Conservation (phyloP, 2,797 vertebrate species). For the Parauchenoglanis ngamensis region DNA sequence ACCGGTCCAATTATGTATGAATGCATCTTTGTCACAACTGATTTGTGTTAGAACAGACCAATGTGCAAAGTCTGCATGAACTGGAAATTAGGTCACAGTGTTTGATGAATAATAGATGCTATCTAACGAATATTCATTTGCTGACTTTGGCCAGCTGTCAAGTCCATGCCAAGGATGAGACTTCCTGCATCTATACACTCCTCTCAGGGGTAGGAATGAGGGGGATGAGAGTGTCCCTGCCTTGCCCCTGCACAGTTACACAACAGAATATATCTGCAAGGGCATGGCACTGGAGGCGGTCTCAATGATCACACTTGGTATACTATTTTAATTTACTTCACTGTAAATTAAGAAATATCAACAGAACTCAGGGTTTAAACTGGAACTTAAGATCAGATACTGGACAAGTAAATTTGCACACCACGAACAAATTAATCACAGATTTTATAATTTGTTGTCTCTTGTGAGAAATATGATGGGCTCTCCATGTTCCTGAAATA, state of each 20-base stretch:
- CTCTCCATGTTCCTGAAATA: neutral
- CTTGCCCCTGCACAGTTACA: neutral
- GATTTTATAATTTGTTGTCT: neutral
- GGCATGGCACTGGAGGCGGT: neutral
- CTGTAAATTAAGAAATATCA: neutral
- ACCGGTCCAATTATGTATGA: neutral
- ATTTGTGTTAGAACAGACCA: neutral
- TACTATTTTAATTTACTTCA: neutral
- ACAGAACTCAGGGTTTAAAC: neutral
- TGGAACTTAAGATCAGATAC: neutral
- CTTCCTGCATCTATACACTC: neutral
- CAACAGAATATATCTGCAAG: no score
- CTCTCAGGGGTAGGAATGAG: neutral
- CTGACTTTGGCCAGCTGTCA: conserved; percentile 13
- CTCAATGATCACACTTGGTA: neutral
- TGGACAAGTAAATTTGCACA: neutral
- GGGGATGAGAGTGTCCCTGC: neutral
- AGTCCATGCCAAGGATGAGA: neutral
- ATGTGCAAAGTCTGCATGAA: conserved; percentile 1
- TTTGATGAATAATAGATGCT: conserved; percentile 22
- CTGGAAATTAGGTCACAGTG: conserved; percentile 5
- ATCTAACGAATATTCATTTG: conserved; percentile 10
- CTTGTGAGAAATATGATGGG: neutral
- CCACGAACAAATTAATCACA: neutral
- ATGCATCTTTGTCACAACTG: neutral